Conservation (phyloP, 2,888 invertebrate genomes). For the Terebella lapidaria region DNA sequence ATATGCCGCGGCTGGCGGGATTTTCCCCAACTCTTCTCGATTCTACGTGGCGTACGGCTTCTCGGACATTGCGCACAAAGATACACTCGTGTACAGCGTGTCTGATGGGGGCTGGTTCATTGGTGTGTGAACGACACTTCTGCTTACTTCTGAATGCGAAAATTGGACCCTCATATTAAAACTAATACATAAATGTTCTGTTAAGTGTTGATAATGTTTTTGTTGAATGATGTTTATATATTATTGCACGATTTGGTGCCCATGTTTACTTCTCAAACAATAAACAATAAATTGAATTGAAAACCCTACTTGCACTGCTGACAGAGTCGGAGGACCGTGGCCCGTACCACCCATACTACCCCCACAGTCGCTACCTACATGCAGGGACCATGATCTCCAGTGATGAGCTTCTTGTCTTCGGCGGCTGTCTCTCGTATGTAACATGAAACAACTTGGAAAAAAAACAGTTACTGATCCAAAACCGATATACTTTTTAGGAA, state of each 20-base stretch:
- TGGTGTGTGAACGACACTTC: conserved; percentile 17
- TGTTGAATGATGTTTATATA: neutral
- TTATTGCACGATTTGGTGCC: too few species aligned
- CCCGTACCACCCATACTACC: conserved; percentile 28
- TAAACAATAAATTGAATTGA: too few species aligned
- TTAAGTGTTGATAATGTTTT: neutral
- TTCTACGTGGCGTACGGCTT: conserved; percentile 27
- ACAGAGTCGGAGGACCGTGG: conserved; percentile 14
- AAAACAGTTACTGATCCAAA: too few species aligned
- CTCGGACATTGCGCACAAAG: conserved; percentile 19
- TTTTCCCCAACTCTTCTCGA: conserved; percentile 20
- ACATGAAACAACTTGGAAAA: neutral
- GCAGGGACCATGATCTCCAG: conserved; percentile 25
- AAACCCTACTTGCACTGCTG: neutral
- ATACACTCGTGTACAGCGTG: conserved; percentile 21
- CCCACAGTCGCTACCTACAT: conserved; percentile 29
- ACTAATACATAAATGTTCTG: too few species aligned
- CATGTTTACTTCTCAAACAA: too few species aligned
- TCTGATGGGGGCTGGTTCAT: conserved; percentile 20
- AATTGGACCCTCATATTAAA: too few species aligned
- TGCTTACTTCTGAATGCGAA: too few species aligned
- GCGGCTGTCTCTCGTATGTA: conserved; percentile 30
- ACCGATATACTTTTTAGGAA: too few species aligned
- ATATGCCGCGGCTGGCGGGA: conserved; percentile 29
- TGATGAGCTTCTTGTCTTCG: conserved; percentile 28